phyloP scores from a whole-genome alignment of 2,113 vertebrate genomes.

The Phocoena sinus region DNA sequence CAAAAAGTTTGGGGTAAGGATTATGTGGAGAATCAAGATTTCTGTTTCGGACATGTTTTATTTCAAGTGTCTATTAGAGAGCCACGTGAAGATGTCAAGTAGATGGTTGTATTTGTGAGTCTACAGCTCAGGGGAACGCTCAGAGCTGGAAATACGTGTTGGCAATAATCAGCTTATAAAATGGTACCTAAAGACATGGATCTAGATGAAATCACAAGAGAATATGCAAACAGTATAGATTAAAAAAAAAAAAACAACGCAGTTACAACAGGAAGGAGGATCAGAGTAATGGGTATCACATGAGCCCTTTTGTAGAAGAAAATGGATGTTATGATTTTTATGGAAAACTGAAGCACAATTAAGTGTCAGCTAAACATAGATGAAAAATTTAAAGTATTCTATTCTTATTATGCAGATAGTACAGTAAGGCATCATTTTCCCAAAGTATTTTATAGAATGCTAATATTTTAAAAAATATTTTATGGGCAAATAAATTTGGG shows the following conservation, averaged over 20 bases:
- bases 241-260: not conserved
- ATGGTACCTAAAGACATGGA: not conserved
- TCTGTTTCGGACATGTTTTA: not conserved
- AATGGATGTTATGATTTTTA: not conserved
- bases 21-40: not conserved
- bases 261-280: not conserved
- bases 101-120: not conserved
- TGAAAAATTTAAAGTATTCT: not conserved
- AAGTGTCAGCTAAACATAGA: not conserved
- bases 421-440: not conserved
- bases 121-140: not conserved
- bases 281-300: not conserved
- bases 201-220: not conserved
- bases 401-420: not conserved
- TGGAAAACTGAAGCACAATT: not conserved
- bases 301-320: not conserved
- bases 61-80: not conserved
- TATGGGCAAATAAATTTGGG: not conserved
- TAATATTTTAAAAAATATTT: not conserved
- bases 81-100: not conserved
- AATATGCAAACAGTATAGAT: not conserved
- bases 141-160: not conserved
- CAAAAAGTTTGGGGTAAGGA: not conserved
- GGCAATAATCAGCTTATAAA: not conserved
- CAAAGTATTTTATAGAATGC: not conserved